These are phyloP conservation scores for Tryphoninae sp. DNA, from an alignment of 2,888 invertebrate species.

Conservation along the genomic window DNA sequence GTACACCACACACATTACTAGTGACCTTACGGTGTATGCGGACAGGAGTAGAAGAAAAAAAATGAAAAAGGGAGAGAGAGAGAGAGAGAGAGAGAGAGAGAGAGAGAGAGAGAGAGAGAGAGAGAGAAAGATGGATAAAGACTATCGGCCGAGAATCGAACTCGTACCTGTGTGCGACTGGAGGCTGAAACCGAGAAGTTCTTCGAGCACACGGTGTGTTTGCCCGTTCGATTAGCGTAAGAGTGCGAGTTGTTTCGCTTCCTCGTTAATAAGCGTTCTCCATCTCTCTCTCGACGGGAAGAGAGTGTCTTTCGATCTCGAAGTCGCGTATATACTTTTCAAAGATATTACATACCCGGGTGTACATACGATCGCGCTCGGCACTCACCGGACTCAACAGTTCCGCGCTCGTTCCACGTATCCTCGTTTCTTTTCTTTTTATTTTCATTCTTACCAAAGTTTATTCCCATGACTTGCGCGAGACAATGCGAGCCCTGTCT, in stretches of 20 bases:
- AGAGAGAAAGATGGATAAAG: constrained; percentile 18
- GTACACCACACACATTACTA: background rate
- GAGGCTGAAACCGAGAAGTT: constrained; percentile 12
- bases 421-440: constrained; percentile 5
- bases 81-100: background rate
- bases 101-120: background rate
- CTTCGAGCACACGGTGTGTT: constrained; percentile 65
- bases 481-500: constrained; percentile 54
- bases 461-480: constrained; percentile 54
- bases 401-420: constrained; percentile 25
- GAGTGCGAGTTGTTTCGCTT: constrained; percentile 81
- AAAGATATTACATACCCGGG: constrained; percentile 48
- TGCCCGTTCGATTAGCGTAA: constrained; percentile 78
- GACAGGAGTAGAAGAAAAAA: background rate
- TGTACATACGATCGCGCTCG: background rate
- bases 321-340: constrained; percentile 34
- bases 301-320: constrained; percentile 53
- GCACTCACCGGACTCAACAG: constrained; percentile 13
- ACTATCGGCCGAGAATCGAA: constrained; percentile 48
- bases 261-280: constrained; percentile 79
- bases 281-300: constrained; percentile 58
- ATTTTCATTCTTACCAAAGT: constrained; percentile 18
- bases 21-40: background rate
- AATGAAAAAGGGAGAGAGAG: background rate
- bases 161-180: constrained; percentile 7